Percentiles rank a stretch among this genome's conserved stretches.
phyloP scores from a whole-genome alignment of 2,113 vertebrate genomes.

The Mustelus asterias region DNA sequence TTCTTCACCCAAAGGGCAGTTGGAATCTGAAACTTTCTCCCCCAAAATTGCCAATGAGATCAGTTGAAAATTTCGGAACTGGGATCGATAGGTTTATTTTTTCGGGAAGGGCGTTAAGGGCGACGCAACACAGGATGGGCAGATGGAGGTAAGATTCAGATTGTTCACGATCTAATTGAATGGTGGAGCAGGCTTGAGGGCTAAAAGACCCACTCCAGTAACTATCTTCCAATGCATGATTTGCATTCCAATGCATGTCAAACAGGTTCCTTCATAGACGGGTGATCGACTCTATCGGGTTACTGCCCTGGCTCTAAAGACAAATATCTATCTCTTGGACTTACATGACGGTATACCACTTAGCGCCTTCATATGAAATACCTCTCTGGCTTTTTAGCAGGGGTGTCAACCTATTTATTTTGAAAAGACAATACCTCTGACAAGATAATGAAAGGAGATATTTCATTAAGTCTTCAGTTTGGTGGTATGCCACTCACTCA shows the following conservation, averaged over 20 bases:
- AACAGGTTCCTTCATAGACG: background rate
- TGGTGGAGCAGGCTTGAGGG: background rate
- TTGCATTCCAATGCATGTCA: background rate
- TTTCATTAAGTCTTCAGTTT: background rate
- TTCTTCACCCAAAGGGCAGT: background rate
- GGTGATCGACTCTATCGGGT: background rate
- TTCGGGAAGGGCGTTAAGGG: background rate
- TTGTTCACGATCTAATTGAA: background rate
- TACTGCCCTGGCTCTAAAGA: background rate
- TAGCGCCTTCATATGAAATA: background rate
- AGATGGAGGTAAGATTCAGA: background rate
- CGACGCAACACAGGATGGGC: background rate
- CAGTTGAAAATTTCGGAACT: background rate
- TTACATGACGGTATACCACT: background rate
- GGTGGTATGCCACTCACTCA: background rate
- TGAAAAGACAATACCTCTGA: background rate
- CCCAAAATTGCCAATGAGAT: background rate
- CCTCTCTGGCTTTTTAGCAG: background rate
- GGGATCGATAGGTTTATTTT: background rate
- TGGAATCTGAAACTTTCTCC: background rate
- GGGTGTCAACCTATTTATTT: background rate
- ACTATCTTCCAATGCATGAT: background rate
- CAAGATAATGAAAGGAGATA: background rate
- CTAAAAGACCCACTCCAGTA: background rate
- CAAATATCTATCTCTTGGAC: background rate